These are phyloP conservation scores for Nyleta sp. DNA, from an alignment of 2,888 invertebrate genomes.

Conservation along the genomic window DNA sequence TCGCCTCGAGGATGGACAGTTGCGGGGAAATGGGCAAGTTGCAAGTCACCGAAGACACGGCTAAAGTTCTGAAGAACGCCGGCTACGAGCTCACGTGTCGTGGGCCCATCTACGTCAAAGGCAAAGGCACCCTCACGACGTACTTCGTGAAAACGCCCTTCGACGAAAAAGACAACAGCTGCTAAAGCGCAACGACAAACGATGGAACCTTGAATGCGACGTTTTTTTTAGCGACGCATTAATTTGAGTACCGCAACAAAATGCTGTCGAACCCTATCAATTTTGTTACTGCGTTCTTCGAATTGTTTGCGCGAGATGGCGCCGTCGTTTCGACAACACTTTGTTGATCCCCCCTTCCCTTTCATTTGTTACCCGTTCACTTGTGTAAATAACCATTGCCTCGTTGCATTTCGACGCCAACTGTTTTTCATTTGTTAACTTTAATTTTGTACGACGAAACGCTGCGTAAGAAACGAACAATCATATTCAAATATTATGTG, in stretches of 20 bases:
- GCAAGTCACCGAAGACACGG: conserved; percentile 93
- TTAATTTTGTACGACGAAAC: conserved; percentile 29
- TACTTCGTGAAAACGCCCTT: conserved; percentile 95
- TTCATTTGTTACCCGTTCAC: conserved; percentile 12
- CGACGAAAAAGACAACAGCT: conserved; percentile 84
- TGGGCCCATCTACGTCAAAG: conserved; percentile 97
- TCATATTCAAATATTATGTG: conserved; percentile 47
- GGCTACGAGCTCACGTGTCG: conserved; percentile 95
- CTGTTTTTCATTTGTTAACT: conserved; percentile 18
- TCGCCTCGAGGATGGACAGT: conserved; percentile 98
- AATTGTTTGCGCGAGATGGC: not conserved
- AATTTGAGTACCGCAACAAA: too few species aligned
- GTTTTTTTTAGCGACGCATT: too few species aligned
- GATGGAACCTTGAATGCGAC: too few species aligned
- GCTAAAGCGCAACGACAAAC: too few species aligned
- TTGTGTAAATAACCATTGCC: conserved; percentile 56
- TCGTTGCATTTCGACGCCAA: conserved; percentile 41
- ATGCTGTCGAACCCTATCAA: not conserved
- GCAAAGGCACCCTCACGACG: conserved; percentile 95
- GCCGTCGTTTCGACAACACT: conserved; percentile 1
- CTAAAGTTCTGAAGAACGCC: conserved; percentile 91
- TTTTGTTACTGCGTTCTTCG: not conserved
- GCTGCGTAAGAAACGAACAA: conserved; percentile 41
- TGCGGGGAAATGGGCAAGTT: conserved; percentile 94
- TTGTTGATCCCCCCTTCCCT: too few species aligned